Conservation (phyloP, 92 coral and sea anemone genomes). For the Umimayanthus kanabou region DNA sequence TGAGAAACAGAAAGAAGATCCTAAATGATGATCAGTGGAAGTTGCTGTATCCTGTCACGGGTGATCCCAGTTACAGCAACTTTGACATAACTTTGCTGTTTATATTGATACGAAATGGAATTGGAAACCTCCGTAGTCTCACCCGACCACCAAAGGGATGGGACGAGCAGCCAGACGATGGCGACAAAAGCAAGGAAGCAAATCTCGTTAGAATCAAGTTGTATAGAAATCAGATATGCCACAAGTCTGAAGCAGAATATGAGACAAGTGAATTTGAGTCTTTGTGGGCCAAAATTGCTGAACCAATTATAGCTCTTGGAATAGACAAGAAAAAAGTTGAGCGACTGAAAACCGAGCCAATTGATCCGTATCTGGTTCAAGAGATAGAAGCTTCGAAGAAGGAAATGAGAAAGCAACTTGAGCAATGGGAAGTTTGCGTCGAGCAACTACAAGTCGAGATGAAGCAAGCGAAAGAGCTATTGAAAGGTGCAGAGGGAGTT, state of each 20-base stretch:
- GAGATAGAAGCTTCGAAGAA: background rate
- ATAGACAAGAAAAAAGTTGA: conserved; percentile 16
- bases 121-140: conserved; percentile 40
- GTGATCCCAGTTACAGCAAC: conserved; percentile 43
- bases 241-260: too few relatives aligned
- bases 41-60: conserved; percentile 48
- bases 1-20: conserved; percentile 30
- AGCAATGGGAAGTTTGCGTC: background rate
- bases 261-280: background rate
- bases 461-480: background rate
- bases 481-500: background rate
- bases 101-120: conserved; percentile 45
- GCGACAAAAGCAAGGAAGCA: too few relatives aligned
- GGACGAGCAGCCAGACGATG: too few relatives aligned
- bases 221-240: too few relatives aligned
- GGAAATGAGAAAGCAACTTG: background rate
- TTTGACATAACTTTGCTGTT: conserved; percentile 65
- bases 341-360: conserved; percentile 42
- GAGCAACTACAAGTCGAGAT: background rate
- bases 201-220: too few relatives aligned
- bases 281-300: conserved; percentile 45
- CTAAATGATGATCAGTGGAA: conserved; percentile 56
- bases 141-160: conserved; percentile 46
- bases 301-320: conserved; percentile 30
- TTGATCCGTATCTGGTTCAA: conserved; percentile 22